Evolutionary conservation across 2,888 invertebrate species (phyloP).

Genomic region (Eupithecia dodoneata): DNA sequence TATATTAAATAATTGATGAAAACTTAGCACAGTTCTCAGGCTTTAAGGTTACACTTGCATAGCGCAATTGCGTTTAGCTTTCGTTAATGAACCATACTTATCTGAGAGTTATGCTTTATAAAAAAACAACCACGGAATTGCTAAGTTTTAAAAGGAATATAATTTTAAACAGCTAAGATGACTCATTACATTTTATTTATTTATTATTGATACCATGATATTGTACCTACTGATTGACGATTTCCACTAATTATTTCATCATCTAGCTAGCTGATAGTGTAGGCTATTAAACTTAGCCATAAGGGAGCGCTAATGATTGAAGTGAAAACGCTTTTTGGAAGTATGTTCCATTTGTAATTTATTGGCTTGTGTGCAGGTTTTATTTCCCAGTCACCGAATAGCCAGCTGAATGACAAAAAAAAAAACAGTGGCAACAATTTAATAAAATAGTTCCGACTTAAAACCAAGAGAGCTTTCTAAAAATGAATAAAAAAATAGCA

Average conservation of each 20-base stretch:
- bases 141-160: slow-evolving; percentile 20
- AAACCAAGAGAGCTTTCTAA: slow-evolving; percentile 59
- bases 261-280: not conserved
- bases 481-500: slow-evolving; percentile 58
- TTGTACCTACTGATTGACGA: slow-evolving; percentile 57
- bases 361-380: not conserved
- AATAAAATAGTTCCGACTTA: slow-evolving; percentile 24
- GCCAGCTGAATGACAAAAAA: not conserved
- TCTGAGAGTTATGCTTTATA: slow-evolving; percentile 12
- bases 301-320: not conserved
- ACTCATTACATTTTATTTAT: slow-evolving; percentile 45
- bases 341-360: not conserved
- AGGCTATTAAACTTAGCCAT: not conserved
- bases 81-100: not conserved
- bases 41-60: not conserved
- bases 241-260: not conserved
- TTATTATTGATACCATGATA: slow-evolving; percentile 47
- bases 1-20: not conserved
- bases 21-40: slow-evolving; percentile 24
- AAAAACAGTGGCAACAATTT: not conserved
- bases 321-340: not conserved
- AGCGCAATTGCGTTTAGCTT: not conserved
- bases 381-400: not conserved
- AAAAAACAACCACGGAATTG: slow-evolving; percentile 17
- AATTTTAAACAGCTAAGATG: slow-evolving; percentile 37